phyloP scores from a whole-genome alignment of 1,140 invertebrate genomes.

The Cyclina sinensis region DNA sequence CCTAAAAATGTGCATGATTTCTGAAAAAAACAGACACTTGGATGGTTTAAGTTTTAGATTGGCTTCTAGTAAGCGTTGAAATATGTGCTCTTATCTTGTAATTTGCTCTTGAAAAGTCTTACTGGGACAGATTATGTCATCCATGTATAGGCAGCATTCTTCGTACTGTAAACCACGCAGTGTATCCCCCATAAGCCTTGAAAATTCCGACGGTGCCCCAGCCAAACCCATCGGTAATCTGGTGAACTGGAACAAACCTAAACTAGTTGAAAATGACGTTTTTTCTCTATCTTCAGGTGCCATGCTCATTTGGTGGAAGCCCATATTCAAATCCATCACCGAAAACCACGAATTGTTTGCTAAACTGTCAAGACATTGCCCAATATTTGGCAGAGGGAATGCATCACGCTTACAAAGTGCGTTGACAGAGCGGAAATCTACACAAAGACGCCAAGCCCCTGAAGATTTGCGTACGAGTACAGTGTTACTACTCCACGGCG shows the following conservation, averaged over 20 bases:
- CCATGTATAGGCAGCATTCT: constrained; percentile 55
- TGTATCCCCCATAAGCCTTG: neutral
- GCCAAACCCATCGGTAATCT: constrained; percentile 18
- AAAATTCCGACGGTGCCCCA: neutral
- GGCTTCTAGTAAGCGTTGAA: constrained; percentile 17
- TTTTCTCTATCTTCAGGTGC: no score
- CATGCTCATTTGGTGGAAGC: neutral
- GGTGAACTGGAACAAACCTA: neutral
- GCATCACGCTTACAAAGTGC: no score
- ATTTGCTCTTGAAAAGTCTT: constrained; percentile 25
- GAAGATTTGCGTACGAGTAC: neutral
- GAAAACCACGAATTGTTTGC: no score
- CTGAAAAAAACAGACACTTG: constrained; percentile 38
- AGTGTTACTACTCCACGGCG: neutral
- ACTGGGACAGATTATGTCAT: constrained; percentile 48
- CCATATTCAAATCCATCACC: neutral
- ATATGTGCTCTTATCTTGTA: constrained; percentile 41
- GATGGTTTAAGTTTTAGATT: constrained; percentile 49
- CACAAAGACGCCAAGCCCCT: neutral
- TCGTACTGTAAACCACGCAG: constrained; percentile 54
- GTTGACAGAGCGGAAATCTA: neutral
- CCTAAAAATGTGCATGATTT: constrained; percentile 56
- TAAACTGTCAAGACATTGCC: neutral
- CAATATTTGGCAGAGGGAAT: neutral
- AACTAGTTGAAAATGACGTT: constrained; percentile 29